phyloP scores from a whole-genome alignment of 2,113 vertebrate genomes.

The Dasypus novemcinctus region DNA sequence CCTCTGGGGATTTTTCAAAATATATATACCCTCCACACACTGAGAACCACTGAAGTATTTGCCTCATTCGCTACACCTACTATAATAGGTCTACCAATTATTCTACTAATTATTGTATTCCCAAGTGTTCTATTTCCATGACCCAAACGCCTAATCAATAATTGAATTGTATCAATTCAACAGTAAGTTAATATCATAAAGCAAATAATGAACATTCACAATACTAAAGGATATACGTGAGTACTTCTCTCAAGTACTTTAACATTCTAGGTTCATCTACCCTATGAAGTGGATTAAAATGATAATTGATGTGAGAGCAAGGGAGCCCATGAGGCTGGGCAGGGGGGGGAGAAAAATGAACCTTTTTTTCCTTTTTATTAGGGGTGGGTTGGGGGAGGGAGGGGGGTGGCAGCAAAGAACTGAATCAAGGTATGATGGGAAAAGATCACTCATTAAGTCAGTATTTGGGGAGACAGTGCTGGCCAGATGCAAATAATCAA shows the following conservation, averaged over 20 bases:
- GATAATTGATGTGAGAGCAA: background rate
- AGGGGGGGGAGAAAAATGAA: background rate
- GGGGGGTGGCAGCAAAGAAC: background rate
- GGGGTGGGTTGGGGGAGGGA: fast-evolving
- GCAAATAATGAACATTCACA: too few relatives aligned
- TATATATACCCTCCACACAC: background rate
- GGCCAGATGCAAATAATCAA: background rate
- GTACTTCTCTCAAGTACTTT: background rate
- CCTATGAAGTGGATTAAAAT: slow-evolving; percentile 9
- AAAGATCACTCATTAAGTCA: background rate
- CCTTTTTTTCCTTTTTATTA: background rate
- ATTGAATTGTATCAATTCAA: too few relatives aligned
- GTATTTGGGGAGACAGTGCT: background rate
- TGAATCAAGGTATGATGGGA: background rate
- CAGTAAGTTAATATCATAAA: too few relatives aligned
- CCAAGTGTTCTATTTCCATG: too few relatives aligned
- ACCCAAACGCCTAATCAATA: too few relatives aligned
- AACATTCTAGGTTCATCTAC: slow-evolving; percentile 2
- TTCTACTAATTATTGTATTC: too few relatives aligned
- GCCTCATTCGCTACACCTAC: too few relatives aligned
- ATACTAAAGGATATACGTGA: too few relatives aligned
- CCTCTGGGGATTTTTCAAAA: slow-evolving; percentile 6
- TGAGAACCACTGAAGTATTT: background rate
- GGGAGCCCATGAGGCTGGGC: background rate
- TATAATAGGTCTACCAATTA: too few relatives aligned